These are phyloP conservation scores for Lagria hirta DNA, from an alignment of 2,888 invertebrate genomes.

Conservation along the genomic window DNA sequence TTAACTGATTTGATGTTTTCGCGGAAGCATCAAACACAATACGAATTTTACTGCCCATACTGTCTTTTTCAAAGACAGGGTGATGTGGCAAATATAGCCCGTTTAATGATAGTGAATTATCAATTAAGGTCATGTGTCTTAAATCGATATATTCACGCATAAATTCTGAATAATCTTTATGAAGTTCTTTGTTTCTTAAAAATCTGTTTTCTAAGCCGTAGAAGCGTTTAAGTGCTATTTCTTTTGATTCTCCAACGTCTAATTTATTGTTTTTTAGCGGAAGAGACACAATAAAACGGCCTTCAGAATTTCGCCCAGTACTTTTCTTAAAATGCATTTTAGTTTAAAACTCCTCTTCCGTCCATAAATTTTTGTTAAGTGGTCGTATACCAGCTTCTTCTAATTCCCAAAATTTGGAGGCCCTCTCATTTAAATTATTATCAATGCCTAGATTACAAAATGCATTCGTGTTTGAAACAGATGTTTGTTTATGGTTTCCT, in stretches of 20 bases:
- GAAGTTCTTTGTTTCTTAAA: neutral
- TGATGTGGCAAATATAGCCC: too few species aligned
- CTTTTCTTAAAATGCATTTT: neutral
- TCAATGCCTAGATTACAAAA: neutral
- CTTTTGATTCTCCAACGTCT: neutral
- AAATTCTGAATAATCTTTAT: neutral
- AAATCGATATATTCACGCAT: neutral
- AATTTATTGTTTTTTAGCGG: neutral
- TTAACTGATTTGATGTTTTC: neutral
- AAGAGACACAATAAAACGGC: neutral
- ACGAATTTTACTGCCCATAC: neutral
- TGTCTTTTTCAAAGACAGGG: neutral
- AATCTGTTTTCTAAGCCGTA: neutral
- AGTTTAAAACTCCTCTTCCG: too few species aligned
- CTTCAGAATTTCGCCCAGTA: neutral
- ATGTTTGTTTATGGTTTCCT: neutral
- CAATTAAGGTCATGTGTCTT: neutral
- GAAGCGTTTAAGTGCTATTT: neutral
- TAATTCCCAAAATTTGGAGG: neutral
- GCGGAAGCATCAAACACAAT: neutral
- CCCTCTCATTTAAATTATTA: neutral
- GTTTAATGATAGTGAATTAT: neutral
- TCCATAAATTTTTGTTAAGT: too few species aligned
- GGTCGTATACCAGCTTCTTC: neutral
- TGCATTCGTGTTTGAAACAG: neutral